Base-by-base conservation (phyloP, 2,113 vertebrate genomes). In the Poicephalus gulielmi region DNA sequence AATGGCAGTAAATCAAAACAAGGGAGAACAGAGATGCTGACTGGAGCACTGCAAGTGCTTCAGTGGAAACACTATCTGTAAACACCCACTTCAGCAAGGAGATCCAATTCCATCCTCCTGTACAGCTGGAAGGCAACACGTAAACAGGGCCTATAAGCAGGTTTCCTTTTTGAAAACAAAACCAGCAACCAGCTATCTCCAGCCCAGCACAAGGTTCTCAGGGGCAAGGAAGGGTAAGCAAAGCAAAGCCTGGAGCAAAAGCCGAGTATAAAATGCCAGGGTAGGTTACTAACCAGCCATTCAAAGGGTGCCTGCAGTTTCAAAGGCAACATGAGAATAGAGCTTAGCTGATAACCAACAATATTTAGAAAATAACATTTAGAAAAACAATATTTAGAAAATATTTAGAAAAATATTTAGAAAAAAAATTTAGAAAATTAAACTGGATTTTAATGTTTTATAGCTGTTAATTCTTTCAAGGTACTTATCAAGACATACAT, bases 121-220 rank as follows among this genome's bases (percentile, higher is more conserved):
- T 43, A 53, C 18, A 8, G 57, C 39, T 60, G 41, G 46, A 66
- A 79, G 53, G 68, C 43, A 75, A n/a, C 49, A 57, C 9, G 6
- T 24, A 55, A 75, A 46, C 8, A 33, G 6, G 15, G 17, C 23
- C 27, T 16, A 33, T 23, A 5, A 69, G 62, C 39, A 83, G 68
- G 30, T 44, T 87, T 75, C 31, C 49, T 75, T 67, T 28, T 33
- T 47, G 23, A n/a, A 87, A 83, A 64, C 14, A 57, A 64, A 91
- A 64, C n/a, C 44, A 75, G 50, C 46, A 73, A 37, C 22, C 39
- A 79, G 57, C 10, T 17, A 35, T 53, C 23, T 19, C 35, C 30
- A 82, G 30, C 18, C 35, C 4, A 0, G 27, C 2, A 1, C 6
- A 2, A 41, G 27, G 78, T 50, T 39, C 47, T 66, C 2, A 0